Percentiles rank a stretch among this genome's conserved stretches.
Evolutionary conservation across 37 sponge, comb jelly and placozoan species (phyloP).

Genomic region (Oopsacas minuta): DNA sequence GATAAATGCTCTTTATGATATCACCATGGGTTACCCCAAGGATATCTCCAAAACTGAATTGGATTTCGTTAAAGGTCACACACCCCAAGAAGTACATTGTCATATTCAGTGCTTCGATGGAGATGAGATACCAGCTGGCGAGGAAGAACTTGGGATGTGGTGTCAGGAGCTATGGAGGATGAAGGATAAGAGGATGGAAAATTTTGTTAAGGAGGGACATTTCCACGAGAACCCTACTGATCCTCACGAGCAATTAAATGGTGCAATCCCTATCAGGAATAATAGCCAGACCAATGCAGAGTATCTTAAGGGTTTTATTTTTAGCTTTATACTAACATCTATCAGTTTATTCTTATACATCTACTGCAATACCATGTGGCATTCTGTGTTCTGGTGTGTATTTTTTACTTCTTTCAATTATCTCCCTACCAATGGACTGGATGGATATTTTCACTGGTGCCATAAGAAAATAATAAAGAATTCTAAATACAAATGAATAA

Average conservation of each 20-base stretch:
- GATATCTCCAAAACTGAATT: neutral
- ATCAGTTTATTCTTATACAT: neutral
- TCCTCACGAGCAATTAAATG: neutral
- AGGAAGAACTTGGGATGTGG: neutral
- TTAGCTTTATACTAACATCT: neutral
- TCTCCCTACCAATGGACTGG: neutral
- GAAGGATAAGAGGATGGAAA: neutral
- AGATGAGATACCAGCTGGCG: neutral
- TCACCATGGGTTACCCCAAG: neutral
- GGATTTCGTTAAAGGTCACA: neutral
- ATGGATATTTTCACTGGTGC: conserved; percentile 6
- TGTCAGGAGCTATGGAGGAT: neutral
- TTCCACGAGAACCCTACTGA: neutral
- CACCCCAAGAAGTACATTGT: neutral
- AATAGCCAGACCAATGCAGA: neutral
- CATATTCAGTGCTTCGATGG: neutral
- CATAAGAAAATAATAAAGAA: neutral
- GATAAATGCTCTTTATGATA: neutral
- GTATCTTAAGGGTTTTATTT: neutral
- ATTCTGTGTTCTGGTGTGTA: neutral
- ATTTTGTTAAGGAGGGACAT: neutral
- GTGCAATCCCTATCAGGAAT: neutral
- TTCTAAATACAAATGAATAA: neutral
- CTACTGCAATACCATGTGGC: neutral
- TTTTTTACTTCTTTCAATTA: neutral